These are phyloP conservation scores for Cryptocheilus praepositus DNA, from an alignment of 2,888 invertebrate species.

Conservation along the genomic window DNA sequence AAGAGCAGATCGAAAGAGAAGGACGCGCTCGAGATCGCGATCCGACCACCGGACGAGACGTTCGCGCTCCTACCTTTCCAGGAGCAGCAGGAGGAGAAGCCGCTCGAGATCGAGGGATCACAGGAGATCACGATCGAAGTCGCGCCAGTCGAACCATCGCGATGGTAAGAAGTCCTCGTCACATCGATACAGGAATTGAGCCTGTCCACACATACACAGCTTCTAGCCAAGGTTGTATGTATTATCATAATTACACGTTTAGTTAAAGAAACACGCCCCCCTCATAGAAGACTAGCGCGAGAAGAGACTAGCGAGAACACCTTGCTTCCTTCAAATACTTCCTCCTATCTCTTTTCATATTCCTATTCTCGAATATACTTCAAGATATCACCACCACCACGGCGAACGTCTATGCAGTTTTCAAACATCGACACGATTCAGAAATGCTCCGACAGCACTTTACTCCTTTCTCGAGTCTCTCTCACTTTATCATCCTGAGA, in stretches of 20 bases:
- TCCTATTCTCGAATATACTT: too few species aligned
- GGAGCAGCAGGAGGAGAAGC: constrained; percentile 56
- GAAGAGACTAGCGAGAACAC: too few species aligned
- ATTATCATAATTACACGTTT: constrained; percentile 45
- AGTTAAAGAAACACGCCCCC: constrained; percentile 36
- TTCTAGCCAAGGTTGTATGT: constrained; percentile 61
- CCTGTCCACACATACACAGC: constrained; percentile 29
- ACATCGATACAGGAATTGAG: constrained; percentile 72
- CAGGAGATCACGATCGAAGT: constrained; percentile 64
- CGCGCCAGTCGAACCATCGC: constrained; percentile 65
- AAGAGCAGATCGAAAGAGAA: constrained; percentile 53
- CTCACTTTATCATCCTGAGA: too few species aligned
- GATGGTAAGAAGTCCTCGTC: constrained; percentile 72
- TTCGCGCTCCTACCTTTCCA: constrained; percentile 63
- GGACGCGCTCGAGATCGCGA: constrained; percentile 54
- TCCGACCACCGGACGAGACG: constrained; percentile 56
- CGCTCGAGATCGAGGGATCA: constrained; percentile 60
- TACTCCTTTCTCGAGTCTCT: too few species aligned
- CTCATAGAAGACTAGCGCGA: constrained; percentile 6
- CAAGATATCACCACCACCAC: too few species aligned
- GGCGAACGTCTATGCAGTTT: too few species aligned
- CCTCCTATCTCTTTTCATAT: too few species aligned
- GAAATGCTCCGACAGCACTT: too few species aligned
- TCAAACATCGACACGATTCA: too few species aligned
- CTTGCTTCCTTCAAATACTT: too few species aligned